Base-by-base conservation (phyloP, 1,140 invertebrate species). In the Nephotettix cincticeps region DNA sequence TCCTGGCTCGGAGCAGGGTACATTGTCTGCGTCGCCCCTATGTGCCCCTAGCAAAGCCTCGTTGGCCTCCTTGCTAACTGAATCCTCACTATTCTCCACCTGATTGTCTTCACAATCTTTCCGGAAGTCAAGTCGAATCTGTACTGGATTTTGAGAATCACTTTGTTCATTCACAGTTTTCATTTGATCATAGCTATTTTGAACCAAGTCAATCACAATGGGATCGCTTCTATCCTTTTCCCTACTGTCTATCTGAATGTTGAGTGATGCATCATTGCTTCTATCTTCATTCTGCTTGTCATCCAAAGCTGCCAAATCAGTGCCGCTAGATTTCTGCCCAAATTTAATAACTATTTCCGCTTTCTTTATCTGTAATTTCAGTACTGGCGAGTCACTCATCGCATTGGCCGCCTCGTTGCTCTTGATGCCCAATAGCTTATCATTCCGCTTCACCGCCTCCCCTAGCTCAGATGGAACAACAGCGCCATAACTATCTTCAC, bases 271-370 rank as follows among this genome's bases (percentile, higher is more conserved):
- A 21, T 74, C 72, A 45, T 72, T 70, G 25, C 47, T 66, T 9
- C 67, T 58, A 23, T 72, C 67, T 0, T 64, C 47, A 21, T 30
- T 63, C 29, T 65, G 45, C n/a, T 56, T 45, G 11, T 72, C 58
- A 6, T 65, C 47, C 1, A 28, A 66, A 1, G 45, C 58, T 47
- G 69, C 66, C 14, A 29, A 51, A 36, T 71, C 70, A 11, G 65
- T 73, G 45, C 65, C 72, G 27, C 66, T 72, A 17, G 64, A 27
- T 29, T 68, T 63, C 56, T 73, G 72, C 1, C 74, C 76, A 70
- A 78, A 78, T 70, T 78, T 76, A 23, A 78, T 78, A 25, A 78
- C 77, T 47, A 78, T 78, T 74, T 77, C 77, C 17, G 77, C 76
- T 23, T 76, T 78, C 69, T 78, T 78, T n/a, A 78, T 78, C 71